Percentiles rank a stretch among this genome's conserved stretches.
phyloP scores from a whole-genome alignment of 2,797 vertebrate genomes.

The Phataginus tricuspis region DNA sequence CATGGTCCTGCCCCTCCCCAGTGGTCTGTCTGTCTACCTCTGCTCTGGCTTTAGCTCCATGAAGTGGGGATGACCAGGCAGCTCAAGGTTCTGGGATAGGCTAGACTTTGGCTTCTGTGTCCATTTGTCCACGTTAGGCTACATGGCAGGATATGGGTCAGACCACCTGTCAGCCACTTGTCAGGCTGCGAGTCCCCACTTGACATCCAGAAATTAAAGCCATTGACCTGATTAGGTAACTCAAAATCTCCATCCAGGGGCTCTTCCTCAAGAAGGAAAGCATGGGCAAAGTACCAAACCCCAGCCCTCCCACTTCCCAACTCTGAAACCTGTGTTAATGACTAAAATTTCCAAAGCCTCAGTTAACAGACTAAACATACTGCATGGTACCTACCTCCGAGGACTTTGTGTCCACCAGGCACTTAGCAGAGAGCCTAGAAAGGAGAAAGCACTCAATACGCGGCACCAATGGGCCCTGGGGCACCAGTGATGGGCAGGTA shows the following conservation, averaged over 20 bases:
- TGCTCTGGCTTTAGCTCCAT: background rate
- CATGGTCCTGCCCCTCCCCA: background rate
- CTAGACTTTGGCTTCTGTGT: background rate
- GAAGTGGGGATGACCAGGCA: background rate
- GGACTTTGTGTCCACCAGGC: background rate
- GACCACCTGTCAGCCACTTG: background rate
- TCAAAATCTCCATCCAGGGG: background rate
- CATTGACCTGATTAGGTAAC: background rate
- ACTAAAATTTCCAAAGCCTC: background rate
- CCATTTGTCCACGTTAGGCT: background rate
- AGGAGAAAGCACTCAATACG: accelerated
- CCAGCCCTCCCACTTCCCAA: background rate
- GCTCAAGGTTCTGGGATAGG: background rate
- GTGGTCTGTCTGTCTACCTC: accelerated
- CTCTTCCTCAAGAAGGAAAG: background rate
- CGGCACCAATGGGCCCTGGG: background rate
- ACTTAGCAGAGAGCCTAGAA: background rate
- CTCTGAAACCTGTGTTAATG: background rate
- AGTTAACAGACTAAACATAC: background rate
- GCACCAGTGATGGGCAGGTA: background rate
- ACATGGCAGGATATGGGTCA: background rate
- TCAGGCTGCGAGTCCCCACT: accelerated
- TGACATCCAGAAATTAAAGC: background rate
- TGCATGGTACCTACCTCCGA: accelerated
- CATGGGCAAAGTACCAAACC: accelerated